These are phyloP conservation scores for Medauroidea extradentata DNA, from an alignment of 1,140 invertebrate species.

Conservation along the genomic window DNA sequence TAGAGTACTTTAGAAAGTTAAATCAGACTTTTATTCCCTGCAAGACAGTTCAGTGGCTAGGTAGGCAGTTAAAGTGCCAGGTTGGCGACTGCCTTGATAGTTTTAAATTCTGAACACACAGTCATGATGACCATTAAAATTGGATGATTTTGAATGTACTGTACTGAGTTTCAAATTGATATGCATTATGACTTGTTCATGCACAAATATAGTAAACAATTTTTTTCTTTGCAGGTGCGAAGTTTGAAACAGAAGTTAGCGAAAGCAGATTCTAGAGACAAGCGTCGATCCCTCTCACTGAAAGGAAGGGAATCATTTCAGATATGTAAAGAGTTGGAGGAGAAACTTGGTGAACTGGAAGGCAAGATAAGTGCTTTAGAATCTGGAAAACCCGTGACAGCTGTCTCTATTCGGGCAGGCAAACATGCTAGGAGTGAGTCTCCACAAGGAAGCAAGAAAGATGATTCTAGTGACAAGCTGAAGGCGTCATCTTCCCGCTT, in stretches of 20 bases:
- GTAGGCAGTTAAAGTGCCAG: too few relatives aligned
- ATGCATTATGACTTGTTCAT: too few relatives aligned
- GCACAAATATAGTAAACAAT: not conserved
- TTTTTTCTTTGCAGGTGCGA: slow-evolving; percentile 47
- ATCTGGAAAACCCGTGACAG: slow-evolving; percentile 31
- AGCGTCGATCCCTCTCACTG: slow-evolving; percentile 71
- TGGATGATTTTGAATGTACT: too few relatives aligned
- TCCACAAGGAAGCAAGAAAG: slow-evolving; percentile 1
- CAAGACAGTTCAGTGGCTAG: too few relatives aligned
- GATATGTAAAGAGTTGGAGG: slow-evolving; percentile 75
- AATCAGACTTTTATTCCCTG: too few relatives aligned
- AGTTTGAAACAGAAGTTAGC: slow-evolving; percentile 72
- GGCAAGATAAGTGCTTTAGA: slow-evolving; percentile 66
- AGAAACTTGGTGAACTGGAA: slow-evolving; percentile 74
- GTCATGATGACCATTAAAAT: too few relatives aligned
- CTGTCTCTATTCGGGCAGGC: not conserved
- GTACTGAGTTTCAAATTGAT: too few relatives aligned
- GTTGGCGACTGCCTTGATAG: too few relatives aligned
- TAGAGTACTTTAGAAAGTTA: too few relatives aligned
- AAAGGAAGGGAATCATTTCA: slow-evolving; percentile 75
- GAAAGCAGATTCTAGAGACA: slow-evolving; percentile 70
- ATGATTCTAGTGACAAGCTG: not conserved
- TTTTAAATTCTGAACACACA: too few relatives aligned
- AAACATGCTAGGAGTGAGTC: slow-evolving; percentile 5
- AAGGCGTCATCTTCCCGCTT: slow-evolving; percentile 22